Conservation (phyloP, 1,140 invertebrate genomes). For the Colletes latitarsis region DNA sequence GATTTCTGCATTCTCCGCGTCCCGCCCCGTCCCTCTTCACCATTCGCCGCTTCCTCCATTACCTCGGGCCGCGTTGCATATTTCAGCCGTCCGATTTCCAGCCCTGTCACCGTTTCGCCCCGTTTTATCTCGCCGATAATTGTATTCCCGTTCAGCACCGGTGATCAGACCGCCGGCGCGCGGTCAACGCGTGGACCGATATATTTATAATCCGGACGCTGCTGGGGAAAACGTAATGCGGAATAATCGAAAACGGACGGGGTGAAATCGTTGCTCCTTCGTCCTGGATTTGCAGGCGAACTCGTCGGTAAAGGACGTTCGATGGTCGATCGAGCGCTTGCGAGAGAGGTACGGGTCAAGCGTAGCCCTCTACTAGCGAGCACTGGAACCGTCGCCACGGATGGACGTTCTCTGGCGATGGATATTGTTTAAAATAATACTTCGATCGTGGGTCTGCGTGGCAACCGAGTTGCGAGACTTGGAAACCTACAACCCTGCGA, state of each 20-base stretch:
- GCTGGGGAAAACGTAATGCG: slow-evolving; percentile 8
- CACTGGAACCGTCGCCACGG: no score
- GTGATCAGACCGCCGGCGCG: slow-evolving; percentile 52
- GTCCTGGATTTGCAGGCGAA: no score
- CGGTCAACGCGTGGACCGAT: slow-evolving; percentile 51
- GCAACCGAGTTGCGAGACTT: no score
- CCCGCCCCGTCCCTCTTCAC: not conserved
- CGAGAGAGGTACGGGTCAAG: no score
- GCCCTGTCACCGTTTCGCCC: slow-evolving; percentile 65
- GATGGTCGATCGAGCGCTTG: no score
- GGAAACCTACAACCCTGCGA: no score
- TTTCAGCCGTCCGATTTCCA: slow-evolving; percentile 62
- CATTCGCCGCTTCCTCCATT: slow-evolving; percentile 21
- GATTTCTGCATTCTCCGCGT: slow-evolving; percentile 52
- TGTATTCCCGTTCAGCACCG: slow-evolving; percentile 67
- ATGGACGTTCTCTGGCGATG: no score
- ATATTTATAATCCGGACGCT: slow-evolving; percentile 58
- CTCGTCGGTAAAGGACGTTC: no score
- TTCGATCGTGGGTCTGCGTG: no score
- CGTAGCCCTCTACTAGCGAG: no score
- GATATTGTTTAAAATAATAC: no score
- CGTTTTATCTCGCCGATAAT: slow-evolving; percentile 70
- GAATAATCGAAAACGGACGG: slow-evolving; percentile 19
- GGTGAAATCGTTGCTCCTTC: not conserved
- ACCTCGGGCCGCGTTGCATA: slow-evolving; percentile 63